A percentile compares a stretch with the other conserved stretches of the same genome.
Conservation (phyloP, 2,113 vertebrate species). For the Poecile atricapillus region DNA sequence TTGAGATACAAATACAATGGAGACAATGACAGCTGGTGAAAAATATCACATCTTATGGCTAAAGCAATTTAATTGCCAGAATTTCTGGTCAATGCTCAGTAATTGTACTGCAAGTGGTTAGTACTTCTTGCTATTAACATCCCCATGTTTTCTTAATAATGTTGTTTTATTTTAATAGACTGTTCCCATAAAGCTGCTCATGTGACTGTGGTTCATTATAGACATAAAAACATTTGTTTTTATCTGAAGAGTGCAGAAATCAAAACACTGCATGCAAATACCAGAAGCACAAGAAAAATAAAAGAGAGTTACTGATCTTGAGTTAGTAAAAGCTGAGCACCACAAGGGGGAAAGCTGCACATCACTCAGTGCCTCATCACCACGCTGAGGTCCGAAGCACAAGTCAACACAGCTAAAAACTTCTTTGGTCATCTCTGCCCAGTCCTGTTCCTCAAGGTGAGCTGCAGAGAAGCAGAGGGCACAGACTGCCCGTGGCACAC, state of each 20-base stretch:
- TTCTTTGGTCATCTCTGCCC: background rate
- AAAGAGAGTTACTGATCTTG: background rate
- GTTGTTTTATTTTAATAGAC: background rate
- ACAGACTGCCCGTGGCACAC: background rate
- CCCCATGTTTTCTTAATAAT: background rate
- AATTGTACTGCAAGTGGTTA: background rate
- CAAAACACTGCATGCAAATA: background rate
- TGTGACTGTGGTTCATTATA: background rate
- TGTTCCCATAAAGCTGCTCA: background rate
- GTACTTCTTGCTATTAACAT: background rate
- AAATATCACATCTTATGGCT: background rate
- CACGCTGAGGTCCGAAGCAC: background rate
- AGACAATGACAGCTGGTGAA: background rate
- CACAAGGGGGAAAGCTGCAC: background rate
- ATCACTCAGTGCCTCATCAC: background rate
- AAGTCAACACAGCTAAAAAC: background rate
- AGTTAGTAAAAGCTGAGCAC: background rate
- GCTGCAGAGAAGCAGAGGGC: background rate
- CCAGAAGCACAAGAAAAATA: background rate
- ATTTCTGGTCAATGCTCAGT: background rate
- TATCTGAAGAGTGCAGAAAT: constrained; percentile 4
- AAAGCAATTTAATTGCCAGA: background rate
- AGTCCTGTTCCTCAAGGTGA: background rate
- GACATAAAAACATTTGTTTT: background rate
- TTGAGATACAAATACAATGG: background rate